Percentiles rank a stretch among this genome's conserved stretches.
Evolutionary conservation across 2,113 vertebrate species (phyloP).

Genomic region (Heptranchias perlo): DNA sequence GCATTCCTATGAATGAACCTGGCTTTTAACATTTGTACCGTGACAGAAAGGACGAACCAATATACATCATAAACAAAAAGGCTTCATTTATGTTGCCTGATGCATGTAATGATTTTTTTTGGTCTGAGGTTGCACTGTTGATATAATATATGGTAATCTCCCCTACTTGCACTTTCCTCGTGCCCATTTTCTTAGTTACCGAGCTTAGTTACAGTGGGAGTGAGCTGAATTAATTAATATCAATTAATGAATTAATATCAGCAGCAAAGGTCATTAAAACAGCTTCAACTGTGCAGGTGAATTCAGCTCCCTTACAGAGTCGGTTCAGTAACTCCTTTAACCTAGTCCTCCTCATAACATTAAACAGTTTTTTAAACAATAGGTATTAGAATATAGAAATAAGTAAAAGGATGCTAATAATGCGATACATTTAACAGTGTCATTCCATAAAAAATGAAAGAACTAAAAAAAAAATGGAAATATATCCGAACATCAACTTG

Average conservation of each 20-base stretch:
- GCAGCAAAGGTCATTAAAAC: background rate
- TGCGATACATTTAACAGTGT: too few relatives aligned
- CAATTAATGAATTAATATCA: background rate
- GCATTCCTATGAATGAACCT: background rate
- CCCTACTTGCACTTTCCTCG: background rate
- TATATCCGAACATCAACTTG: background rate
- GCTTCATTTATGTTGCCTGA: background rate
- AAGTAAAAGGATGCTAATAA: background rate
- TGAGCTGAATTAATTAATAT: background rate
- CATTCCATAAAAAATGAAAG: background rate
- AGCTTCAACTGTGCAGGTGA: background rate
- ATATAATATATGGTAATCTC: background rate
- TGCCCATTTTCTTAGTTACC: background rate
- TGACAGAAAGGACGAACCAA: background rate
- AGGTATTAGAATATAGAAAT: background rate
- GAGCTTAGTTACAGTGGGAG: background rate
- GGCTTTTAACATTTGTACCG: background rate
- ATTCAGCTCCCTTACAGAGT: background rate
- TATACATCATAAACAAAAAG: background rate
- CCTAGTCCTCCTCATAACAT: background rate
- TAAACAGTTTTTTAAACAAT: background rate
- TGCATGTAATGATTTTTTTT: background rate
- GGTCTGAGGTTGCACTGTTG: background rate
- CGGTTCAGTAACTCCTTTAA: background rate
- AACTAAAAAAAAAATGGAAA: background rate